phyloP scores from a whole-genome alignment of 2,797 vertebrate genomes.

The Tenualosa thibaudeaui region DNA sequence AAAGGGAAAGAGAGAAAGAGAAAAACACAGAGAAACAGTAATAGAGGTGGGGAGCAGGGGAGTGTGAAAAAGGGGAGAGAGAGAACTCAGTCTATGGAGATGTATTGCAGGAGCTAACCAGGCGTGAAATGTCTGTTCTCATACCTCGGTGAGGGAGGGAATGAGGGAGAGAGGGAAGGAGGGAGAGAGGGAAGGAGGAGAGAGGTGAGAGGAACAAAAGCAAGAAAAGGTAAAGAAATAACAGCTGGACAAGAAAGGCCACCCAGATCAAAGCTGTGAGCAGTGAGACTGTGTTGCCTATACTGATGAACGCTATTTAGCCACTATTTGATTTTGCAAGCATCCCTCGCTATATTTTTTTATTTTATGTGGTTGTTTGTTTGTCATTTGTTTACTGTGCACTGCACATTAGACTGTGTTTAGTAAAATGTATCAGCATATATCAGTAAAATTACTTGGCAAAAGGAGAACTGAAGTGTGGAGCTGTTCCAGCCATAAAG shows the following conservation, averaged over 20 bases:
- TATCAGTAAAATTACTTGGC: too few relatives aligned
- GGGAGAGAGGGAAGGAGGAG: not conserved
- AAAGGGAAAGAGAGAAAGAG: not conserved
- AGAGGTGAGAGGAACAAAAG: not conserved
- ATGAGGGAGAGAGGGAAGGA: not conserved
- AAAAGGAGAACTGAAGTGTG: too few relatives aligned
- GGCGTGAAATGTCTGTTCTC: slow-evolving; percentile 48
- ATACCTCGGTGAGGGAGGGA: slow-evolving; percentile 20
- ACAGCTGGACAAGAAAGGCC: not conserved
- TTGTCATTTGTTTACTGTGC: too few relatives aligned
- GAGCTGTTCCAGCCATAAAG: not conserved
- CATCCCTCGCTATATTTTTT: too few relatives aligned
- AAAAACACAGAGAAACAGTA: slow-evolving; percentile 22
- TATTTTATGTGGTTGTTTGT: too few relatives aligned
- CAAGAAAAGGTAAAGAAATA: not conserved
- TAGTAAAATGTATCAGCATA: too few relatives aligned
- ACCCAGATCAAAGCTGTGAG: slow-evolving; percentile 25
- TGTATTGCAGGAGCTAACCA: slow-evolving; percentile 47
- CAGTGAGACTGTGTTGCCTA: not conserved
- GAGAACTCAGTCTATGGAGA: slow-evolving; percentile 32
- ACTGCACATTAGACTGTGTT: too few relatives aligned
- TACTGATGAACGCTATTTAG: too few relatives aligned
- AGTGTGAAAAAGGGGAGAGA: not conserved
- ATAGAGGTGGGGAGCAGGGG: not conserved
- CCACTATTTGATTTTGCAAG: too few relatives aligned